Conservation (phyloP, 2,888 invertebrate species). For the Elmis aenea region DNA sequence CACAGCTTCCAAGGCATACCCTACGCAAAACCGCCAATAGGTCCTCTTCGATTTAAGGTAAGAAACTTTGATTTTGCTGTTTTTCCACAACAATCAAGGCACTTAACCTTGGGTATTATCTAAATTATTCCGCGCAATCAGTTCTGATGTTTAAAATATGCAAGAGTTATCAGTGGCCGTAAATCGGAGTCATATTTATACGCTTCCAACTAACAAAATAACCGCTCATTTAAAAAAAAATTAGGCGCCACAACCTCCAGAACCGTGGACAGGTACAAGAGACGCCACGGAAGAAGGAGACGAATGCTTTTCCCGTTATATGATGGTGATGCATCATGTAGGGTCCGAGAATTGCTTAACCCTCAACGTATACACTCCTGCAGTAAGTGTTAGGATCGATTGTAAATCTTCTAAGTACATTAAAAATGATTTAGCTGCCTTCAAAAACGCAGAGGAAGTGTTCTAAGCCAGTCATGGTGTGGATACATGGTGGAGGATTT, state of each 20-base stretch:
- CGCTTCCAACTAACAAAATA: too few relatives aligned
- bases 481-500: slow-evolving; percentile 46
- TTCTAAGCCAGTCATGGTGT: slow-evolving; percentile 47
- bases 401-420: neutral
- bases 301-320: slow-evolving; percentile 26
- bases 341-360: slow-evolving; percentile 31
- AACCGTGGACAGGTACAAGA: slow-evolving; percentile 38
- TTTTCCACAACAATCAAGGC: too few relatives aligned
- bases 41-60: slow-evolving; percentile 42
- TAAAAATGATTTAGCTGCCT: slow-evolving; percentile 15
- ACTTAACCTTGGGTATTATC: too few relatives aligned
- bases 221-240: too few relatives aligned
- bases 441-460: neutral
- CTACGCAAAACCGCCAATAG: slow-evolving; percentile 42
- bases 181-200: too few relatives aligned
- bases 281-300: slow-evolving; percentile 37
- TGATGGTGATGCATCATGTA: slow-evolving; percentile 12
- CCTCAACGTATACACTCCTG: slow-evolving; percentile 29
- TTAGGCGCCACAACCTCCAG: slow-evolving; percentile 40
- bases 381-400: too few relatives aligned
- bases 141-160: too few relatives aligned
- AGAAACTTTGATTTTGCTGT: too few relatives aligned
- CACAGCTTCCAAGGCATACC: slow-evolving; percentile 42
- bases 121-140: too few relatives aligned
- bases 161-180: too few relatives aligned